These are phyloP conservation scores for Mongoloraphidia duomilia DNA, from an alignment of 2,888 invertebrate species.

Conservation along the genomic window DNA sequence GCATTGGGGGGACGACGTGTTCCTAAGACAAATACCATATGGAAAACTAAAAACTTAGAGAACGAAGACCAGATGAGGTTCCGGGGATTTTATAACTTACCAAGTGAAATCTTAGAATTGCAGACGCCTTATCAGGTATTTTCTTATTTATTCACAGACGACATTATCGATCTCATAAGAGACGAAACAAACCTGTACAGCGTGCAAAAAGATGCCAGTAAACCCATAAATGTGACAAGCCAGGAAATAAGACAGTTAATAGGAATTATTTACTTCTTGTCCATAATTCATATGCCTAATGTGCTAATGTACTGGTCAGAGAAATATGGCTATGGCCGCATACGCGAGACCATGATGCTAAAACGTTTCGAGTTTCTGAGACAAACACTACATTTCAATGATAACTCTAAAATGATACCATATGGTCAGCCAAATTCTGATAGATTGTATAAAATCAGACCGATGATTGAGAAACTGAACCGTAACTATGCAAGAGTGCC, in stretches of 20 bases:
- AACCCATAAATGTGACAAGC: constrained; percentile 6
- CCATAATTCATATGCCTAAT: constrained; percentile 9
- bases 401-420: constrained; percentile 9
- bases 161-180: constrained; percentile 4
- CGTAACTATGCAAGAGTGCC: constrained; percentile 4
- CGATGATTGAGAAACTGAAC: constrained; percentile 10
- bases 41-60: constrained; percentile 13
- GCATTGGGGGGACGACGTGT: no score
- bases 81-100: background rate
- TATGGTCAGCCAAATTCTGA: constrained; percentile 8
- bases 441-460: constrained; percentile 12
- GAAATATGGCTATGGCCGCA: constrained; percentile 3
- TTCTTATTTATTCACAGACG: background rate
- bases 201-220: constrained; percentile 8
- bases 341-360: constrained; percentile 9
- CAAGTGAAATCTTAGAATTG: background rate
- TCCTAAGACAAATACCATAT: constrained; percentile 11
- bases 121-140: background rate
- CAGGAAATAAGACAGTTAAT: constrained; percentile 11
- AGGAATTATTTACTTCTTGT: constrained; percentile 10
- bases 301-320: constrained; percentile 8
- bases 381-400: constrained; percentile 12
- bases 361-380: constrained; percentile 13
- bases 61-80: constrained; percentile 9
- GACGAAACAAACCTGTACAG: constrained; percentile 7